Base-by-base conservation (phyloP, 2,888 invertebrate species). In the Amphimallon solstitiale region DNA sequence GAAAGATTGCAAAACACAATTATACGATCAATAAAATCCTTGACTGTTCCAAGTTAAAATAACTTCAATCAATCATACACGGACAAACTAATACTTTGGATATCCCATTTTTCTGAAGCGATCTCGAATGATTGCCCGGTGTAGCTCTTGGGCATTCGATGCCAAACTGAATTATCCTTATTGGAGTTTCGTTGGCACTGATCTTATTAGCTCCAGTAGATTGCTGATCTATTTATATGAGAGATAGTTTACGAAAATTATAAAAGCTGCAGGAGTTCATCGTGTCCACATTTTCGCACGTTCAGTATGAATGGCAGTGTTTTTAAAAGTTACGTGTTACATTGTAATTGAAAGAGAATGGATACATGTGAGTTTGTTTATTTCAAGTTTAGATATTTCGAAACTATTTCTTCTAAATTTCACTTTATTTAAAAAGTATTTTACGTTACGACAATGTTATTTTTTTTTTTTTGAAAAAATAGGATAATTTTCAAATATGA, bases 181-280 rank as follows among this genome's bases (percentile, higher is more conserved):
- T 79, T 79, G 77, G 75, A 79, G 77, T 78, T 79, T 77, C 78
- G 78, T 77, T 76, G 77, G 76, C 78, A 74, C 77, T 77, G 78
- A 79, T 79, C 75, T 78, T 77, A 78, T 79, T 79, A 79, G 77
- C 77, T 77, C 67, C 76, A 77, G 75, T 78, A 78, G 78, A 79
- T 79, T 79, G 77, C 78, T 79, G 79, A 79, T 79, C 78, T 78
- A 78, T 78, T 79, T 79, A 79, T 77, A 76, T 48, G 45, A 43
- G 29, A 59, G 29, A 59, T 59, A 43, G 43, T 45, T 43, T 43
- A 29, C 43, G 29, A 43, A 43, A 59, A 59, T 59, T 59, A 59
- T 59, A 23, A 59, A 29, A 40, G n/a, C n/a, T n/a, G n/a, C n/a
- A n/a, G n/a, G 56, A 43, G 43, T 15, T 29, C 43, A 43, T 43